Percentiles rank a stretch among this genome's conserved stretches.
Evolutionary conservation across 2,888 invertebrate genomes (phyloP).

Genomic region (Criorhina ranunculi): DNA sequence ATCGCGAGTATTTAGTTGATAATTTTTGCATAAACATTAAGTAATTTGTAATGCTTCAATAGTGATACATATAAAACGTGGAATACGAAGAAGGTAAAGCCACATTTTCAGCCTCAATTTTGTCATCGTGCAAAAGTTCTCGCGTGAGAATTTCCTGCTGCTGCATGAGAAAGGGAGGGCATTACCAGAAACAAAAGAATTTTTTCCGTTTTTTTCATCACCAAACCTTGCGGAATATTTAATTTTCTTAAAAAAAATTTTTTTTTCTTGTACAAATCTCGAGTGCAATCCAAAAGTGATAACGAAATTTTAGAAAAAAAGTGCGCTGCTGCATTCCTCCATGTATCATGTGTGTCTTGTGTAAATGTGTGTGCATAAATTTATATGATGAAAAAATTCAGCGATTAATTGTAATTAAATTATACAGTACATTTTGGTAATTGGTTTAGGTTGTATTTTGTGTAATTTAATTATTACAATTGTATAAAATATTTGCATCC

Average conservation of each 20-base stretch:
- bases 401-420: slow-evolving; percentile 65
- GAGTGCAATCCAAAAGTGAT: slow-evolving; percentile 36
- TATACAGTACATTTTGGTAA: slow-evolving; percentile 41
- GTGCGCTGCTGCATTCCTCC: slow-evolving; percentile 54
- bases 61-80: slow-evolving; percentile 42
- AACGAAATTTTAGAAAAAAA: neutral
- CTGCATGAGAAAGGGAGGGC: slow-evolving; percentile 69
- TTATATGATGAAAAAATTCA: slow-evolving; percentile 52
- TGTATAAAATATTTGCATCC: slow-evolving; percentile 40
- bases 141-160: slow-evolving; percentile 60
- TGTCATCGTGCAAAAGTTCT: slow-evolving; percentile 50
- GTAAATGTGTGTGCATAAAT: slow-evolving; percentile 62
- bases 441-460: slow-evolving; percentile 62
- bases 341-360: slow-evolving; percentile 65
- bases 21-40: slow-evolving; percentile 42
- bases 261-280: neutral
- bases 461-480: slow-evolving; percentile 69
- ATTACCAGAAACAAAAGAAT: slow-evolving; percentile 73
- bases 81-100: slow-evolving; percentile 63
- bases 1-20: slow-evolving; percentile 57
- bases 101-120: slow-evolving; percentile 39
- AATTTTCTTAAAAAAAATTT: slow-evolving; percentile 15
- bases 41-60: slow-evolving; percentile 56
- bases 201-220: slow-evolving; percentile 9
- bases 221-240: slow-evolving; percentile 27